These are phyloP conservation scores for Galaxea fascicularis DNA, from an alignment of 92 coral and sea anemone species.

Conservation along the genomic window DNA sequence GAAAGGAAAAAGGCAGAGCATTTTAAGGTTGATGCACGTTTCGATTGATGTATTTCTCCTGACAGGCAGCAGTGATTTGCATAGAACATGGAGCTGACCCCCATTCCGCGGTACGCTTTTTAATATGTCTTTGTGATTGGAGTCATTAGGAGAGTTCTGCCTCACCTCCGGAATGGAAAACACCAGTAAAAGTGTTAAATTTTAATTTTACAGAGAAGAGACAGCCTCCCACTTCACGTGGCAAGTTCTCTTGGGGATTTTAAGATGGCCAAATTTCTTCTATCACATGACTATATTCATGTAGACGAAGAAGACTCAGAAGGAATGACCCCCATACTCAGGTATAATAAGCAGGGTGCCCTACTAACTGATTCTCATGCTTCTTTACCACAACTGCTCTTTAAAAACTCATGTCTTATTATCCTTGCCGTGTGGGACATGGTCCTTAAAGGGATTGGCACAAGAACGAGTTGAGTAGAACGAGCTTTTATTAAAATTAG, in stretches of 20 bases:
- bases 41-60: background rate
- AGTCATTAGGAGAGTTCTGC: background rate
- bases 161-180: background rate
- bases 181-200: background rate
- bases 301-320: constrained; percentile 75
- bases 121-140: background rate
- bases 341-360: constrained; percentile 25
- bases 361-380: too few relatives aligned
- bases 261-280: constrained; percentile 68
- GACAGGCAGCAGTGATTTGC: constrained; percentile 73
- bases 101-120: constrained; percentile 51
- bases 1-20: background rate
- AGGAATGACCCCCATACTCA: constrained; percentile 87
- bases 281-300: constrained; percentile 50
- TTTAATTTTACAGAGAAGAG: background rate
- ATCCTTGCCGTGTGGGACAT: too few relatives aligned
- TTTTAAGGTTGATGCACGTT: background rate
- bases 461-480: too few relatives aligned
- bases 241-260: constrained; percentile 76
- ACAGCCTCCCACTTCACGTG: constrained; percentile 71
- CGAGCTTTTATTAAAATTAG: too few relatives aligned
- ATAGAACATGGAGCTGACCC: constrained; percentile 70
- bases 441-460: too few relatives aligned
- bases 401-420: too few relatives aligned
- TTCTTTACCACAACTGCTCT: too few relatives aligned